Evolutionary conservation across 2,888 invertebrate genomes (phyloP), one percentile per base, ranked within the genome.

Genomic region (Barypeithes pellucidus): DNA sequence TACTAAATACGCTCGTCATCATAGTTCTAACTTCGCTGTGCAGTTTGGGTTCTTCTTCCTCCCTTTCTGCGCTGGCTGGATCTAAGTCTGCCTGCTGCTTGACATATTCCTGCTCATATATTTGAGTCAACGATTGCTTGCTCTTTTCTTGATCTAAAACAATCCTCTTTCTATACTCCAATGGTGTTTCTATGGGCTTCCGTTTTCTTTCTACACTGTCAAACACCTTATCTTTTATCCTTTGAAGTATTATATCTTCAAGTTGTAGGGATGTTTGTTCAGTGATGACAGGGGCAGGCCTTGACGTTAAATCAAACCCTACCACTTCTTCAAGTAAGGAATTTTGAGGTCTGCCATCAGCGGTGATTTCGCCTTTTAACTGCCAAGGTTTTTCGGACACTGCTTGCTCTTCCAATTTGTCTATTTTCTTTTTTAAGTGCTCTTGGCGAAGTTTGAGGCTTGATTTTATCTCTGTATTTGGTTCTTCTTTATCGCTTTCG

Each of bases 111-210:
- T 93, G 91, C 87, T 99, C 99, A 81, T 99, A 99, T 57, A 99
- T 94, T 87, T 99, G 93, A 0, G 97, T 95, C 62, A 99, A 89
- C 62, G 97, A 97, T 74, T 93, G 88, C 87, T 98, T 97, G 81
- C 97, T 97, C 83, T 98, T 98, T 81, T 97, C 95, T 79, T 97
- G 96, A 85, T 99, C 94, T 52, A 99, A 87, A 0, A 96, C 90
- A 68, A 97, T 88, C 77, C 94, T 91, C 83, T 98, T 97, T 81
- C 95, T 95, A 84, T 93, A 98, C 74, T 94, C 93, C 52, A 93
- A 88, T 1, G 95, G 93, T 11, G 94, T 93, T 75, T 95, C 93
- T 0, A 93, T 90, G 0, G 95, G 94, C 83, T 95, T 96, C 20
- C 92, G 90, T 87, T 96, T 97, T 61, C 94, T 90, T 74, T 92